Conservation (phyloP, 2,797 vertebrate genomes). For the Falco naumanni region DNA sequence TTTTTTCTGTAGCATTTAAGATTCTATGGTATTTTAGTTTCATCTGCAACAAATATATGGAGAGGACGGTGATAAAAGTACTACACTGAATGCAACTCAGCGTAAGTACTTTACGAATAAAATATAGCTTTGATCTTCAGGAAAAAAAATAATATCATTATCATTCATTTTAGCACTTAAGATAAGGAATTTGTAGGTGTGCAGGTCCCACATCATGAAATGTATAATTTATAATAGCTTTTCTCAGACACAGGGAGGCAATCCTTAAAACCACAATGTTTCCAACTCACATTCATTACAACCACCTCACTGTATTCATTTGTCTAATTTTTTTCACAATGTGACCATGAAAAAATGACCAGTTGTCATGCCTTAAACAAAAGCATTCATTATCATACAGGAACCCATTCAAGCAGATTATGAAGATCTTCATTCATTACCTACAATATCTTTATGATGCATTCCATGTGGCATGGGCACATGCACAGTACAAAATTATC, state of each 20-base stretch:
- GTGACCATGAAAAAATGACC: not conserved
- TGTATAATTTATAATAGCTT: conserved; percentile 4
- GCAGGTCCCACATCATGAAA: conserved; percentile 17
- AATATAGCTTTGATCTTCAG: conserved; percentile 12
- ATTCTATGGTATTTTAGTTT: not conserved
- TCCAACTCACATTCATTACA: not conserved
- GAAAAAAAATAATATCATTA: conserved; percentile 10
- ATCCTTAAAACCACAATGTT: conserved; percentile 7
- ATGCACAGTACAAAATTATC: conserved; percentile 5
- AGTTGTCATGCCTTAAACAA: not conserved
- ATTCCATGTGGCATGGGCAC: not conserved
- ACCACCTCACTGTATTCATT: not conserved
- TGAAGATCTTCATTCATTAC: conserved; percentile 10
- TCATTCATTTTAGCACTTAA: conserved; percentile 48
- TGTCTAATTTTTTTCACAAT: not conserved
- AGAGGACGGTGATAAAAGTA: not conserved
- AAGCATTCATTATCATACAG: not conserved
- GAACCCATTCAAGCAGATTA: not conserved
- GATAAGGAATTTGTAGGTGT: not conserved
- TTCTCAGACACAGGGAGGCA: not conserved
- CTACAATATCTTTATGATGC: not conserved
- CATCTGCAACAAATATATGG: not conserved
- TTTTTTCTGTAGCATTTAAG: not conserved
- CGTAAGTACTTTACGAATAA: not conserved
- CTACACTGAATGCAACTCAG: not conserved